Evolutionary conservation across 1,140 invertebrate species (phyloP), one percentile per base, ranked within the genome.

Genomic region (Lordiphosa mommai): DNA sequence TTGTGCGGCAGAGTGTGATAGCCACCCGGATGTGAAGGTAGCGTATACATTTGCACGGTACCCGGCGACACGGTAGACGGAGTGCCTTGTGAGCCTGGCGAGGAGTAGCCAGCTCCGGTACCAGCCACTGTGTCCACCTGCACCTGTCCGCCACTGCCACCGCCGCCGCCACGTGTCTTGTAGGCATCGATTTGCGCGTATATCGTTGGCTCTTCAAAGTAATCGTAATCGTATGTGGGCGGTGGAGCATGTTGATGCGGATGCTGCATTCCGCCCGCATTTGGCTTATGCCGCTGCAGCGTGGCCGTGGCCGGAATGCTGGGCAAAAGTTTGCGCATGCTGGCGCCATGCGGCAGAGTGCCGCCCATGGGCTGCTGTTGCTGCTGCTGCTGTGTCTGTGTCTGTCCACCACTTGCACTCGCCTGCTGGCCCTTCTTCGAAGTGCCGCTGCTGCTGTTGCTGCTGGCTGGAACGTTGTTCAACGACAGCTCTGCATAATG

Each of bases 111-210:
- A 30, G 52, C 80, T 53, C 43, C 72, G 37, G 70, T 71, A 9
- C 82, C 65, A 16, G 80, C 70, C 2, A 84, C 67, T 2, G 85
- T 1, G 23, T 80, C 76, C 67, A 82, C 77, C 66, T 77, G 68
- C 63, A 76, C 66, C 50, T 69, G 32, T 29, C 44, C 4, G 36
- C 58, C 4, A 16, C 73, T 33, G 69, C 88, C 89, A 64, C 59
- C 89, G 13, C 38, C 59, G 2, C 44, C 63, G 8, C 57, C 50
- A 51, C 66, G 46, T 29, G 85, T 84, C 55, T 89, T 89, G 44
- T 88, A 91, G 77, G 93, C 92, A 87, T 94, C 93, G 86, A 94
- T 94, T 89, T 93, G 92, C 14, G 93, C 93, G 73, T 94, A 93
- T 66, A 94, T 92, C 51, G 93, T 94, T 16, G 92, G 89, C 52